Base-by-base conservation (phyloP, 2,113 vertebrate genomes). In the Procavia capensis region DNA sequence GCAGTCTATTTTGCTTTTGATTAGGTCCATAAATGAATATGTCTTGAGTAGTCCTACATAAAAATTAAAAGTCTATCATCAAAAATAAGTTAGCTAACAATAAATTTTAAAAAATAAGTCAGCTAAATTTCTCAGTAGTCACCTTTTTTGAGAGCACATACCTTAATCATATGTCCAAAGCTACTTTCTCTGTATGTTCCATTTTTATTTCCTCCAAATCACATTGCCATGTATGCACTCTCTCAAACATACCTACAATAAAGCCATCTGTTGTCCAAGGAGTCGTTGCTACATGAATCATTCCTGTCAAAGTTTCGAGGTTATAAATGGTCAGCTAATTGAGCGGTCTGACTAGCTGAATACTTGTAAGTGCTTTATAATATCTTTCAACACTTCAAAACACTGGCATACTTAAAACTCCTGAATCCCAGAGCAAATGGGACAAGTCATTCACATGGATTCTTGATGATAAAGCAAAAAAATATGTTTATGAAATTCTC, bases 231-330 rank as follows among this genome's bases (percentile, higher is more conserved):
- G 47, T 61, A 36, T 79, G 66, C 45, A 81, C 95, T 95, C 93
- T 95, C 57, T 94, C 90, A 96, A 76, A 81, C 79, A 34, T 95
- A 85, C 86, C 94, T 95, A 92, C 95, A 97, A 93, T 90, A 96
- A 91, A 96, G 93, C 95, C 96, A 96, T 97, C 96, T 97, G 96
- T 97, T 97, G 96, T 96, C 91, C 90, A 83, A 96, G 57, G 47
- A 34, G 81, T 95, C 76, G 45, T 95, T 97, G 75, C 25, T 92
- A 31, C 92, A 97, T 97, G 94, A 95, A 79, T 97, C 85, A 93
- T 80, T 47, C 85, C 68, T 97, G 96, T 93, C 96, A 97, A 76
- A 96, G 95, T 96, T 57, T 84, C 94, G 76, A 88, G 96, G 96
- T 97, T 97, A 95, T 93, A 97, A 94, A 54, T 94, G 70, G 86